Evolutionary conservation across 2,797 vertebrate species (phyloP), one percentile per base, ranked within the genome.

Genomic region (Liasis olivaceus): DNA sequence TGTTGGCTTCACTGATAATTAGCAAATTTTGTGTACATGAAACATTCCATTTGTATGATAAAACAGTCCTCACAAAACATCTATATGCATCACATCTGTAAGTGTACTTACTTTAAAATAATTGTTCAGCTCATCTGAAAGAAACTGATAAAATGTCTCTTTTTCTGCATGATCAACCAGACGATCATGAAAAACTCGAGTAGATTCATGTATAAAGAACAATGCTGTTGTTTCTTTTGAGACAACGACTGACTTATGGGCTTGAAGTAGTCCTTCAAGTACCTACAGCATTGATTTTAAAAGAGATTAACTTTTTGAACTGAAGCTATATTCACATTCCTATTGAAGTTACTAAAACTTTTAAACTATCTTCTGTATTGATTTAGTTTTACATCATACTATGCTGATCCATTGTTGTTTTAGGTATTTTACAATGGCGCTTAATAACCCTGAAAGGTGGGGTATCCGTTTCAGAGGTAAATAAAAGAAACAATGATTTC

Each of bases 131-230:
- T 97, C 96, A 59, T 92, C 94, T 12, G 97, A 96, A 28, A 97
- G 94, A 59, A 96, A 36, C 85, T 96, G 95, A 81, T 96, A 96
- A 93, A 98, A 98, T 88, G 94, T 91, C 4, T 54, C 56, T 88
- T 92, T 95, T 64, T 98, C 97, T 20, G 87, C 3, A 4, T 54
- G 7, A 9, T 97, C 95, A 13, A 94, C 87, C 24, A 98, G 93
- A 8, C 97, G 97, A 60, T 98, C 97, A 1, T 97, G 97, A 90
- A 98, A 97, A 69, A 98, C 97, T 0, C 97, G 96, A 3, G 96
- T 88, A 28, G 96, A 95, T 90, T 98, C 97, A 14, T 98, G 96
- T 9, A 95, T 94, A 24, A 97, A 93, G 7, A 97, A 58, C 72
- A 95, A 93, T 47, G 94, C 93, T 12, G 89, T 91, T 56, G 89